Evolutionary conservation across 2,113 vertebrate species (phyloP).

Genomic region (Corynorhinus townsendii): DNA sequence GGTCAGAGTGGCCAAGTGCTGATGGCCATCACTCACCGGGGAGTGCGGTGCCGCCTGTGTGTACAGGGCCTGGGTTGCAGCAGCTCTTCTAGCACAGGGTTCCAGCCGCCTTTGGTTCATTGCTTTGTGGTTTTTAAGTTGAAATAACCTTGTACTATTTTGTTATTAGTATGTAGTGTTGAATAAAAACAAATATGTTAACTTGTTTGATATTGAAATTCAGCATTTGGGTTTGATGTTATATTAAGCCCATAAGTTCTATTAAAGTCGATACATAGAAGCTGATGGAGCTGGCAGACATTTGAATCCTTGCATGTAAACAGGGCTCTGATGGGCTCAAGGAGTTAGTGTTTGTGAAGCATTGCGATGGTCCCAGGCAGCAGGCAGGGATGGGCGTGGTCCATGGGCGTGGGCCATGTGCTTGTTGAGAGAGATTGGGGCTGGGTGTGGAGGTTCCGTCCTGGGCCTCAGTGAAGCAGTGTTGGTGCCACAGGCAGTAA

Average conservation of each 20-base stretch:
- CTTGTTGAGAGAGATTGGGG: neutral
- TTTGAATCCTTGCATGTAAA: neutral
- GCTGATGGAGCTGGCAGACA: neutral
- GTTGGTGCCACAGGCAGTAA: neutral
- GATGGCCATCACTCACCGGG: fast-evolving
- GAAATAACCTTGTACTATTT: neutral
- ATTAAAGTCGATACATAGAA: fast-evolving
- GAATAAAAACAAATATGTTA: neutral
- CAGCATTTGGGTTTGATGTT: neutral
- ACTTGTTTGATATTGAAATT: neutral
- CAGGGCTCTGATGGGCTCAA: neutral
- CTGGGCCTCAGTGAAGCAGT: too few relatives aligned
- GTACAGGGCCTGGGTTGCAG: neutral
- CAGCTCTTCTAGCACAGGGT: neutral
- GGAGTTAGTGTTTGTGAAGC: neutral
- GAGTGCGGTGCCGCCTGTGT: too few relatives aligned
- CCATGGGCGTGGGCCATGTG: neutral
- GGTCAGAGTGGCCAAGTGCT: neutral
- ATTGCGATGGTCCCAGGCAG: neutral
- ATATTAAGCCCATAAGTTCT: neutral
- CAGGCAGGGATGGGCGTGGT: neutral
- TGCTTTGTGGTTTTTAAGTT: neutral
- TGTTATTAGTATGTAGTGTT: neutral
- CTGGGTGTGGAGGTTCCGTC: fast-evolving
- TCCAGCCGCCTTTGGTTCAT: neutral